A percentile compares a stretch with the other conserved stretches of the same genome.
phyloP scores from a whole-genome alignment of 1,140 invertebrate species.

The Megathymus violae region DNA sequence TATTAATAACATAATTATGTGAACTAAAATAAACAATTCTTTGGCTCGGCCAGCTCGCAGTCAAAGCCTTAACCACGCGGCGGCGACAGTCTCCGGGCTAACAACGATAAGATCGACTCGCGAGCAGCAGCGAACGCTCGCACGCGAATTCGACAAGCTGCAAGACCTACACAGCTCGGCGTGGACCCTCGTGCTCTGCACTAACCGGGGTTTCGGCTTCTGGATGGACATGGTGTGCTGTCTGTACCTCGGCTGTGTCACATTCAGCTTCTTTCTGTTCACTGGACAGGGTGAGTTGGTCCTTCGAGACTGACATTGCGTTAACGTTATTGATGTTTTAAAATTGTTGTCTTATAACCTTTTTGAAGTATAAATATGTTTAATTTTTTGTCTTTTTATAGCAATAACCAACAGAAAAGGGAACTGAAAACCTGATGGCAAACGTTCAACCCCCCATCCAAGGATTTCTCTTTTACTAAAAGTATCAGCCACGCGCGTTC shows the following conservation, averaged over 20 bases:
- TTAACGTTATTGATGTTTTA: no score
- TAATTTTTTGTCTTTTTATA: no score
- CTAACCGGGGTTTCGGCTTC: slow-evolving; percentile 86
- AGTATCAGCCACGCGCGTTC: no score
- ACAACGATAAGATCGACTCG: slow-evolving; percentile 91
- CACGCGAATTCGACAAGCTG: slow-evolving; percentile 85
- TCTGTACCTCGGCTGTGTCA: slow-evolving; percentile 85
- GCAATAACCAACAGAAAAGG: no score
- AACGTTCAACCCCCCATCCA: no score
- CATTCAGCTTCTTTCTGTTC: slow-evolving; percentile 85
- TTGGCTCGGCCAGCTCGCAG: slow-evolving; percentile 89
- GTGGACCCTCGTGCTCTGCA: slow-evolving; percentile 88
- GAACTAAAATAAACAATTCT: no score
- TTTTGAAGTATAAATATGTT: no score
- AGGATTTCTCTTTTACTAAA: no score
- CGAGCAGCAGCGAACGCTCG: slow-evolving; percentile 85
- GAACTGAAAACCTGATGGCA: no score
- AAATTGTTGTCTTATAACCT: no score
- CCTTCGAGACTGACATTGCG: no score
- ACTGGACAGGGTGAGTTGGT: slow-evolving; percentile 60
- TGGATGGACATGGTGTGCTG: slow-evolving; percentile 88
- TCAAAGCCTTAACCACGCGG: slow-evolving; percentile 94
- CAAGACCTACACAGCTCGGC: slow-evolving; percentile 90
- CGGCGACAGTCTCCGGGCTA: slow-evolving; percentile 90
- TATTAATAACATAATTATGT: no score